phyloP scores from a whole-genome alignment of 2,888 invertebrate genomes.

The Zhengitettix transpicula region DNA sequence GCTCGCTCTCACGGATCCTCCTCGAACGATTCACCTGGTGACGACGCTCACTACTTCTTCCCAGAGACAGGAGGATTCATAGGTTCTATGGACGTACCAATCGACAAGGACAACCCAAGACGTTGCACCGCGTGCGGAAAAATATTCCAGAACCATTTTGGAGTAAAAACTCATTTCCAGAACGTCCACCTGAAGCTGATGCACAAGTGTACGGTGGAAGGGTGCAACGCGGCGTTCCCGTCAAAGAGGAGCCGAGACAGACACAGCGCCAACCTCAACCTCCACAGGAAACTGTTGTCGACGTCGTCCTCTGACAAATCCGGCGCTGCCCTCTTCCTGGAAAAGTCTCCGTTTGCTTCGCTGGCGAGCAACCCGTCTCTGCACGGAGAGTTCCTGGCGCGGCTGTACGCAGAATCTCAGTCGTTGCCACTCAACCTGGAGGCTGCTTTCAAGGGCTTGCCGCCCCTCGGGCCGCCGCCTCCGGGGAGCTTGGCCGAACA shows the following conservation, averaged over 20 bases:
- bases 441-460: slow-evolving; percentile 43
- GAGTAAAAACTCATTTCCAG: slow-evolving; percentile 88
- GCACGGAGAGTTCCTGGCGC: slow-evolving; percentile 62
- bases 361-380: slow-evolving; percentile 37
- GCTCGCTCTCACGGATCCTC: slow-evolving; percentile 37
- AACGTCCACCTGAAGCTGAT: slow-evolving; percentile 88
- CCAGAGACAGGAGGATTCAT: slow-evolving; percentile 53
- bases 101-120: slow-evolving; percentile 81
- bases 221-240: slow-evolving; percentile 87
- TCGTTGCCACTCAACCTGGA: slow-evolving; percentile 35
- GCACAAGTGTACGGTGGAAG: slow-evolving; percentile 89
- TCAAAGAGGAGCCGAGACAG: slow-evolving; percentile 84
- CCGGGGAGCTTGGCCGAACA: slow-evolving; percentile 29
- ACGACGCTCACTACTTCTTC: slow-evolving; percentile 47
- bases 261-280: slow-evolving; percentile 78
- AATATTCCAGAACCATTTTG: slow-evolving; percentile 83
- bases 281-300: slow-evolving; percentile 77
- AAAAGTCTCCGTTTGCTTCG: slow-evolving; percentile 35
- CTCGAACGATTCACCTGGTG: slow-evolving; percentile 35
- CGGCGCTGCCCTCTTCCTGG: slow-evolving; percentile 27
- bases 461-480: slow-evolving; percentile 24
- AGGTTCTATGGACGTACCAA: slow-evolving; percentile 64
- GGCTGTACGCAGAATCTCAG: slow-evolving; percentile 54
- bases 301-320: slow-evolving; percentile 40
- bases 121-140: slow-evolving; percentile 86